phyloP scores from a whole-genome alignment of 1,140 invertebrate genomes.

The Neodiprion virginianus region DNA sequence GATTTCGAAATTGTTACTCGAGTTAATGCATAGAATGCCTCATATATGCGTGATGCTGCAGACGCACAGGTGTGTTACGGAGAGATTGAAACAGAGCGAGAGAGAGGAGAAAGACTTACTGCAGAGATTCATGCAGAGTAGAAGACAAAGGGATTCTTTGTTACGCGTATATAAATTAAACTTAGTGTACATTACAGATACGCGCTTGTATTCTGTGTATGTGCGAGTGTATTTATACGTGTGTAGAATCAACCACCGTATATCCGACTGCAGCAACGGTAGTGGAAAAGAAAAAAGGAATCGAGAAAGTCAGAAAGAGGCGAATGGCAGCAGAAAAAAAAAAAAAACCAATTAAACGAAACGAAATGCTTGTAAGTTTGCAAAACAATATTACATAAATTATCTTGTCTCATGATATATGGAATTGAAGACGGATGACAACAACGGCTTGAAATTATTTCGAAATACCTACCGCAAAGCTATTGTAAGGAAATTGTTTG shows the following conservation, averaged over 20 bases:
- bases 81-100: neutral
- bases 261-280: neutral
- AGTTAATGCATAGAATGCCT: neutral
- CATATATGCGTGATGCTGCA: neutral
- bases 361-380: neutral
- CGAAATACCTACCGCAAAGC: no score
- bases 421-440: no score
- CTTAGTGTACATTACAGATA: no score
- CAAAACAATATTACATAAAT: neutral
- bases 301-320: neutral
- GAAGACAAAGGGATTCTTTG: neutral
- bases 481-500: no score
- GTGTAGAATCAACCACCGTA: neutral
- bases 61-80: neutral
- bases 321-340: neutral
- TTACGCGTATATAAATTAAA: neutral
- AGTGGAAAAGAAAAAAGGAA: no score
- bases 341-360: neutral
- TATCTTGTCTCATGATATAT: neutral
- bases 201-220: no score
- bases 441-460: no score
- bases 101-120: no score
- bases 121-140: no score
- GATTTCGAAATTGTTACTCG: neutral
- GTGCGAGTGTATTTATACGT: no score